Conservation (phyloP, 2,797 vertebrate genomes). For the Catostomus latipinnis region DNA sequence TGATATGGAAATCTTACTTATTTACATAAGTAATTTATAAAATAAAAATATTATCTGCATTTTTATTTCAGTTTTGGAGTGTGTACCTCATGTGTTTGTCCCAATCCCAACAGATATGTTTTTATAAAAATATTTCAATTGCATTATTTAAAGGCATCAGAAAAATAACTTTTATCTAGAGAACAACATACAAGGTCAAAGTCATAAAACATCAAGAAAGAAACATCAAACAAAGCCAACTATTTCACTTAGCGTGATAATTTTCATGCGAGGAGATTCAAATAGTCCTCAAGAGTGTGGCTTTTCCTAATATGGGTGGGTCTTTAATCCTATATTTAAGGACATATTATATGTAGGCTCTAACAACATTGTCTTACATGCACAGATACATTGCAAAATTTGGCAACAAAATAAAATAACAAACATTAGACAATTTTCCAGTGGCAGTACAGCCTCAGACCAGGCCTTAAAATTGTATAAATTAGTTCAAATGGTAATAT, state of each 20-base stretch:
- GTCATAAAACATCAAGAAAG: constrained; percentile 38
- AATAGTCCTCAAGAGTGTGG: constrained; percentile 1
- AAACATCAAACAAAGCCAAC: constrained; percentile 43
- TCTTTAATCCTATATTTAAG: too few relatives aligned
- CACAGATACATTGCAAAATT: constrained; percentile 15
- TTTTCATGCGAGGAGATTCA: neutral
- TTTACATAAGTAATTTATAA: constrained; percentile 71
- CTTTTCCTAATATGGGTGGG: neutral
- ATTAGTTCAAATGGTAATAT: neutral
- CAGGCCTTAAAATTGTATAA: neutral
- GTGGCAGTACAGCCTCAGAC: neutral
- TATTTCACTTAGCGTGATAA: neutral
- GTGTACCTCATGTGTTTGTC: constrained; percentile 27
- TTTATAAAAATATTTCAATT: constrained; percentile 49
- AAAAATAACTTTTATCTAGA: constrained; percentile 48
- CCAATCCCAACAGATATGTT: constrained; percentile 18
- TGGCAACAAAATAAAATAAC: neutral
- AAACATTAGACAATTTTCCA: neutral
- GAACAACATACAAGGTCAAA: constrained; percentile 45
- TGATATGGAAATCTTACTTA: constrained; percentile 75
- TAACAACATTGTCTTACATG: constrained; percentile 30
- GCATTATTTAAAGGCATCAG: constrained; percentile 53
- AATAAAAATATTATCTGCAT: constrained; percentile 72
- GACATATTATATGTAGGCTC: neutral
- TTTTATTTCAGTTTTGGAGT: constrained; percentile 63